Evolutionary conservation across 2,888 invertebrate genomes (phyloP), one percentile per base, ranked within the genome.

Genomic region (Plagodis dolabraria): DNA sequence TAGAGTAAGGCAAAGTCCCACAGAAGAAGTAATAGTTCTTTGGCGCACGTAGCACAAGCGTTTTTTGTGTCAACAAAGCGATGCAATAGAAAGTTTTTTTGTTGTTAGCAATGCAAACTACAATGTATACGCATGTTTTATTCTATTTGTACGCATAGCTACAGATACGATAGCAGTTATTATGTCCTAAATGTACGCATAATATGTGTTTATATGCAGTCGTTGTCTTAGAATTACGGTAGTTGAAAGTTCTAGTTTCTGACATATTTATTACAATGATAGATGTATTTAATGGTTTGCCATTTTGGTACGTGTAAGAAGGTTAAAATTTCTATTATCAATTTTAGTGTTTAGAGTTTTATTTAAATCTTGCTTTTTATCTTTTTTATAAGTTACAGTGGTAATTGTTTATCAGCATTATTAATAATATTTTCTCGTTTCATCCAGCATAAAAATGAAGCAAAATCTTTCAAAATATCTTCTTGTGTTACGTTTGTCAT

Each of bases 71-170:
- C 77, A 75, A 77, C 81, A 82, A 81, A 82, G 71, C 77, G 78
- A 72, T 86, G 86, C 86, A 85, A 62, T 85, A 87, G 87, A 88
- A 88, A 88, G 86, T 80, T 77, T 74, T 77, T 76, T 75, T 74
- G 78, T 81, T 82, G 82, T 65, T 69, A 65, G 67, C 64, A 65
- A 69, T 67, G 58, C 66, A 57, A 63, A 66, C 54, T 63, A 63
- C 58, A 38, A 5, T 48, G 58, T 47, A 51, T 50, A 46, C 55
- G 60, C 52, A 53, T 55, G 47, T 64, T 59, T 54, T 50, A 65
- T 60, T 53, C 52, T 60, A 47, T 57, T 63, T 60, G 63, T 50
- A 61, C 60, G 49, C 55, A 57, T 51, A 48, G 51, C 40, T 10
- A 40, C 40, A 40, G 40, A 7, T 40, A 10, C 8, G 5, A 5